Evolutionary conservation across 1,140 invertebrate genomes (phyloP).

Genomic region (Drosophila sulfurigaster): DNA sequence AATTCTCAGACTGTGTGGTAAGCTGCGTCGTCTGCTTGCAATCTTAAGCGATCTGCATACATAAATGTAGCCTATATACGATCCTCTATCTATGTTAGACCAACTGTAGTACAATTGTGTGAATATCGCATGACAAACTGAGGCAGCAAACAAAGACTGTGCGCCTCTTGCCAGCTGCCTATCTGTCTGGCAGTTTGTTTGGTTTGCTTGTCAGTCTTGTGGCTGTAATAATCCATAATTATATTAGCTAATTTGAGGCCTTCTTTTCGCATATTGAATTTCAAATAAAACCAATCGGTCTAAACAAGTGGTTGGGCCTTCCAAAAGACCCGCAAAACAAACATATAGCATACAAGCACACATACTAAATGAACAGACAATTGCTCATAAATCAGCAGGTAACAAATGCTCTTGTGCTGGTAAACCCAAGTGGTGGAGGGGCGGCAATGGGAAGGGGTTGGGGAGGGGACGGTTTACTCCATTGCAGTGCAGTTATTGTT

Average conservation of each 20-base stretch:
- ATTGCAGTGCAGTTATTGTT: conserved; percentile 72
- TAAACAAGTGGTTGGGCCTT: conserved; percentile 44
- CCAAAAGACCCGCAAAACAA: conserved; percentile 44
- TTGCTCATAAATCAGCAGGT: conserved; percentile 75
- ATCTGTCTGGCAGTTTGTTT: conserved; percentile 2
- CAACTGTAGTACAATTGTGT: conserved; percentile 65
- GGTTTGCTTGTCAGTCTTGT: conserved; percentile 24
- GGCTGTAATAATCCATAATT: conserved; percentile 71
- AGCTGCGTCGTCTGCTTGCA: not conserved
- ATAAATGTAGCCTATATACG: conserved; percentile 8
- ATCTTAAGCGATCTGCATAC: conserved; percentile 2
- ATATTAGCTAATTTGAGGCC: conserved; percentile 60
- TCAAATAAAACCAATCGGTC: conserved; percentile 31
- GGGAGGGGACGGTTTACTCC: not conserved
- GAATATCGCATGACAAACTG: conserved; percentile 60
- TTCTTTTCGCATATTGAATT: conserved; percentile 54
- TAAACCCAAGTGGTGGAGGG: not conserved
- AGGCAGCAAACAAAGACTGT: conserved; percentile 22
- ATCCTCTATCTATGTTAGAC: conserved; percentile 3
- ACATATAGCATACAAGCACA: conserved; percentile 32
- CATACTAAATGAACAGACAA: conserved; percentile 56
- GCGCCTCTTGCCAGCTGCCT: conserved; percentile 20
- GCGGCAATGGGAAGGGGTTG: no score
- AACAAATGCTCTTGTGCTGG: conserved; percentile 59
- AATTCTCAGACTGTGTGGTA: conserved; percentile 43